These are phyloP conservation scores for Neuroterus valhalla DNA, from an alignment of 1,140 invertebrate genomes.

Conservation along the genomic window DNA sequence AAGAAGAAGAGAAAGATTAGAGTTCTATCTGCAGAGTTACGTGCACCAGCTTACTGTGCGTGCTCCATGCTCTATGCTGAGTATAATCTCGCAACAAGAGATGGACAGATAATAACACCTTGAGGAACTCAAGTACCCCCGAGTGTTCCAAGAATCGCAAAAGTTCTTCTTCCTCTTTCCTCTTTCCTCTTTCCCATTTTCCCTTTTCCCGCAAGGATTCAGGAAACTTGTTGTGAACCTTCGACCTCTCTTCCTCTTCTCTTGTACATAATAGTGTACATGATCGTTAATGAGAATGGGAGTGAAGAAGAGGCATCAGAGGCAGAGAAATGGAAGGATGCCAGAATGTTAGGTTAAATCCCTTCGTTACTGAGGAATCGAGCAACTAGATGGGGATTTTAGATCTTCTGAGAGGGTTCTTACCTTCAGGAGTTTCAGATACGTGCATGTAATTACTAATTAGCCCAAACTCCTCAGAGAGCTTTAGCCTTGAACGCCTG, in stretches of 20 bases:
- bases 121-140: constrained; percentile 1
- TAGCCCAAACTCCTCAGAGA: background rate
- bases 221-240: background rate
- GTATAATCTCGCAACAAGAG: constrained; percentile 8
- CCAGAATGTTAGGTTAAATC: background rate
- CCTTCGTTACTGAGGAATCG: constrained; percentile 15
- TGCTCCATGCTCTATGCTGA: background rate
- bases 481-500: background rate
- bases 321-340: constrained; percentile 1
- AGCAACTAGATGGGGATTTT: constrained; percentile 1
- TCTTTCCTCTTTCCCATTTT: background rate
- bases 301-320: background rate
- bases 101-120: constrained; percentile 15
- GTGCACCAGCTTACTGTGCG: constrained; percentile 3
- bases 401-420: constrained; percentile 9
- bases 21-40: background rate
- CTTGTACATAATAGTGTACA: background rate
- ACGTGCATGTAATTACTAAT: constrained; percentile 14
- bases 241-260: background rate
- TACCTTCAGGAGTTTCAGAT: constrained; percentile 3
- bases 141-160: background rate
- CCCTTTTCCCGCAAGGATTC: background rate
- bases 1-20: background rate
- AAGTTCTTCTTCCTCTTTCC: background rate
- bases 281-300: background rate